Evolutionary conservation across 2,797 vertebrate species (phyloP), one percentile per base, ranked within the genome.

Genomic region (Sebastes itinus): DNA sequence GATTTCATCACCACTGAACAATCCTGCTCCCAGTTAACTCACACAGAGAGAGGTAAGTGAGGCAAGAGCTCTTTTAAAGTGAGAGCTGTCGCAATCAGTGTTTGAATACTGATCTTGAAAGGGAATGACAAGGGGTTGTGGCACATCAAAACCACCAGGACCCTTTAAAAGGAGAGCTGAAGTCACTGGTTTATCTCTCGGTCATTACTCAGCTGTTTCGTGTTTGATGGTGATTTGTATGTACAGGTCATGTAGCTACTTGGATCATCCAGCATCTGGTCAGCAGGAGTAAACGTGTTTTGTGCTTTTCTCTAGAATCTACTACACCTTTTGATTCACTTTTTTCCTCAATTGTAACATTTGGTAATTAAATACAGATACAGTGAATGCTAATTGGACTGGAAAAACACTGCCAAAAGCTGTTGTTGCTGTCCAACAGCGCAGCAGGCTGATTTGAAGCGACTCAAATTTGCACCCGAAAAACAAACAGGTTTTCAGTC

Each of bases 1-100:
- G 93, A 93, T 94, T 94, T 94, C 93, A 94, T 94, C 94, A 94
- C 86, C 86, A 66, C 75, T 58, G 77, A 92, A 88, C 85, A 94
- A 88, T 85, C 80, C 92, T 89, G 91, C 89, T 91, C 87, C 85
- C 86, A 90, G 92, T 94, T 92, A 94, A 91, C 86, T 90, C 86
- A 61, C 87, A 85, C 67, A 76, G 86, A 87, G 77, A 89, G 87
- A 90, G 85, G 89, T 92, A 93, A 94, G 92, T 90, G 91, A 94
- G 91, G 92, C 93, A 92, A 92, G 89, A 89, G 86, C 86, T 82
- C 86, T 92, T 46, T 94, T 92, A 92, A 95, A 92, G 87, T 89
- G 90, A 89, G 87, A 78, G 84, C 91, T 92, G 92, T 91, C 88
- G 74, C 80, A 83, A 84, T 90, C 88, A 66, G 72, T 87, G 88